phyloP scores from a whole-genome alignment of 2,888 invertebrate genomes.

The Pachydiplax longipennis region DNA sequence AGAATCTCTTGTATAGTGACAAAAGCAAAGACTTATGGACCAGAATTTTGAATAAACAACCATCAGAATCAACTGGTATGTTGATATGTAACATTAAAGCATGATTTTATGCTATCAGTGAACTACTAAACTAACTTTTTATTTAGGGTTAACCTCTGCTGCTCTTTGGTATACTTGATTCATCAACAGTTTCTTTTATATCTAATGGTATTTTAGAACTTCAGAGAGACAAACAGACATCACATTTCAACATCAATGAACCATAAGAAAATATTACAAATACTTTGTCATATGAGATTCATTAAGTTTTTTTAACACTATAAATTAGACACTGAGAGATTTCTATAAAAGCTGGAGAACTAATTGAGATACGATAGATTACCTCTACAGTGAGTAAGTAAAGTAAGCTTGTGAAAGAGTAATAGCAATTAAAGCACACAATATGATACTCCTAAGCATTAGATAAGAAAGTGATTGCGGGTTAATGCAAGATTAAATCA shows the following conservation, averaged over 20 bases:
- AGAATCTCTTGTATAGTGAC: no score
- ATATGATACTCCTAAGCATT: not conserved
- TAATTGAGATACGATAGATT: not conserved
- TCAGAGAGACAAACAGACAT: not conserved
- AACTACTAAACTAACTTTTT: not conserved
- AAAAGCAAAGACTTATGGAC: no score
- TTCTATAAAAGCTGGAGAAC: not conserved
- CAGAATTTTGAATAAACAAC: not conserved
- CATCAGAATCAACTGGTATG: not conserved
- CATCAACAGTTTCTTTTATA: no score
- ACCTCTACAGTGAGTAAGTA: not conserved
- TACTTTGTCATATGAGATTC: conserved; percentile 14
- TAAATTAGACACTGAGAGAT: conserved; percentile 19
- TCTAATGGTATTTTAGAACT: not conserved
- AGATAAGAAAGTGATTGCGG: not conserved
- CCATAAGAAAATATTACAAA: not conserved
- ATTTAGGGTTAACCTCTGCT: not conserved
- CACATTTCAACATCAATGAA: not conserved
- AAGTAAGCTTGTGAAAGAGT: not conserved
- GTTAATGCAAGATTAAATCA: not conserved
- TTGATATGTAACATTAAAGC: not conserved
- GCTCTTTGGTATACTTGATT: not conserved
- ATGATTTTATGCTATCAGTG: not conserved
- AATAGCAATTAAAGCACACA: not conserved
- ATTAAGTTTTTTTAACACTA: not conserved